A percentile compares a stretch with the other conserved stretches of the same genome.
These are phyloP conservation scores for Coryphaenoides rupestris DNA, from an alignment of 2,113 vertebrate genomes.

Conservation along the genomic window DNA sequence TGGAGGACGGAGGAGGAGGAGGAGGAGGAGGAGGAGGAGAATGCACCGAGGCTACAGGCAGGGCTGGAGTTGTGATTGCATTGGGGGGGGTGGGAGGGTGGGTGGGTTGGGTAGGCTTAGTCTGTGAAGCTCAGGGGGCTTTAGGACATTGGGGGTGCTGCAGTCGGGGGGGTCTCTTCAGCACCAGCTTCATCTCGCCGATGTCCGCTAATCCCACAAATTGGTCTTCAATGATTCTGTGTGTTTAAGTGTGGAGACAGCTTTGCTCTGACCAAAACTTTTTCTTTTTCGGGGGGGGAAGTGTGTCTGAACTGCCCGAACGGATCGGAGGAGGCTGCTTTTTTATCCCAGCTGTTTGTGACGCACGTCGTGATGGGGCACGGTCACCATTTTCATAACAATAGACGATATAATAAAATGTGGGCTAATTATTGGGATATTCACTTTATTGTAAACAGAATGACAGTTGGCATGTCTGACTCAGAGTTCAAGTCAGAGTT, in stretches of 20 bases:
- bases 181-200: constrained; percentile 54
- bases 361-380: constrained; percentile 33
- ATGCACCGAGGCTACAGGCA: constrained; percentile 31
- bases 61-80: constrained; percentile 51
- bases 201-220: constrained; percentile 62
- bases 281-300: constrained; percentile 46
- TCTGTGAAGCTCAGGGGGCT: constrained; percentile 53
- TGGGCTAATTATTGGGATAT: constrained; percentile 62
- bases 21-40: constrained; percentile 10
- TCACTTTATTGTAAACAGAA: constrained; percentile 54
- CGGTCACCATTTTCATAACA: constrained; percentile 57
- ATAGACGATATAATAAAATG: constrained; percentile 36
- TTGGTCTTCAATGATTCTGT: constrained; percentile 56
- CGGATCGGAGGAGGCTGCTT: constrained; percentile 50
- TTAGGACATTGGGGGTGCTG: constrained; percentile 40
- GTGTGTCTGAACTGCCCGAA: constrained; percentile 52
- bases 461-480: constrained; percentile 56
- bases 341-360: constrained; percentile 40
- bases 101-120: constrained; percentile 40
- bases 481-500: constrained; percentile 46
- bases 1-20: constrained; percentile 5
- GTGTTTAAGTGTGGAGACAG: constrained; percentile 40
- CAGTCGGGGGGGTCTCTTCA: constrained; percentile 47
- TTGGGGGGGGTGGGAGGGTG: constrained; percentile 58
- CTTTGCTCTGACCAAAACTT: constrained; percentile 35